phyloP scores from a whole-genome alignment of 2,113 vertebrate species.

The Tupaia tana region DNA sequence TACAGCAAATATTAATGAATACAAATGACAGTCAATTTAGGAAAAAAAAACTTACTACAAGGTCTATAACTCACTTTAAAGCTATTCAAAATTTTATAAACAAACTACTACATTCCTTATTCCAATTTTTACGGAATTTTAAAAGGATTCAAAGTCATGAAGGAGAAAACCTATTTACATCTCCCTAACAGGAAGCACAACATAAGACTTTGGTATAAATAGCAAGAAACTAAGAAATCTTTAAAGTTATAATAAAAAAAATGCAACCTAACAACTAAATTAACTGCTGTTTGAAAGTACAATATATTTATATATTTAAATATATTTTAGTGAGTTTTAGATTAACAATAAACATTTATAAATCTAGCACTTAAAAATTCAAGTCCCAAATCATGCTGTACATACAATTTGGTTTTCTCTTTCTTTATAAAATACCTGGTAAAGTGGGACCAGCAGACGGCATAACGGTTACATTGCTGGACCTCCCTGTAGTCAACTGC shows the following conservation, averaged over 20 bases:
- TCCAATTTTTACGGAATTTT: neutral
- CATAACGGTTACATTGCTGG: no score
- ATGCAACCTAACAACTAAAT: neutral
- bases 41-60: neutral
- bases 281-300: neutral
- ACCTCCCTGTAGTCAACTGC: no score
- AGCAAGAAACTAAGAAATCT: neutral
- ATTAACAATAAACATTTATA: neutral
- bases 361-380: neutral
- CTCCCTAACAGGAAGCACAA: neutral
- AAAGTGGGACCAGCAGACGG: neutral
- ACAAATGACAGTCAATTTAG: neutral
- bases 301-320: neutral
- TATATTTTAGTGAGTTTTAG: neutral
- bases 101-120: neutral
- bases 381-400: neutral
- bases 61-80: neutral
- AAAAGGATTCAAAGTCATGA: neutral
- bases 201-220: neutral
- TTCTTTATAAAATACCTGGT: neutral
- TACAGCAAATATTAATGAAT: neutral
- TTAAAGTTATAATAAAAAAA: neutral
- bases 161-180: neutral
- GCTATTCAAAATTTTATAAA: neutral
- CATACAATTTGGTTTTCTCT: neutral